A percentile compares a stretch with the other conserved stretches of the same genome.
Evolutionary conservation across 2,888 invertebrate genomes (phyloP).

Genomic region (Agonopterix heracliana): DNA sequence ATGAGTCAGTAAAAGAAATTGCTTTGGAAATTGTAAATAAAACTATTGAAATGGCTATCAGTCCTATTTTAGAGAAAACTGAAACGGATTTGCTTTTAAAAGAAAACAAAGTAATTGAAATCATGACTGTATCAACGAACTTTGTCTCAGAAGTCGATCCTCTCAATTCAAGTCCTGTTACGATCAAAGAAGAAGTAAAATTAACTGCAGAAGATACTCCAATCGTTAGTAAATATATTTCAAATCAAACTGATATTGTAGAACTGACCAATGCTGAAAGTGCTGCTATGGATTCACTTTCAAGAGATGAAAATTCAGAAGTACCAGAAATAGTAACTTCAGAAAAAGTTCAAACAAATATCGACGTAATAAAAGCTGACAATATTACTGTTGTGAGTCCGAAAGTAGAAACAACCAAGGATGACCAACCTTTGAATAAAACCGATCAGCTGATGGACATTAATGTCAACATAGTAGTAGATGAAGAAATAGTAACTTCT

Average conservation of each 20-base stretch:
- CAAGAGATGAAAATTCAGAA: too few species aligned
- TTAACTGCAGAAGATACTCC: neutral
- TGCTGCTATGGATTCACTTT: neutral
- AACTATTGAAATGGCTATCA: conserved; percentile 5
- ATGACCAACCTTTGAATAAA: neutral
- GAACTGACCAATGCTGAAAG: neutral
- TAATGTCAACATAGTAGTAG: conserved; percentile 10
- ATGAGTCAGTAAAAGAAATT: neutral
- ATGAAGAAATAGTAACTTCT: conserved; percentile 41
- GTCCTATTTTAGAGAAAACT: neutral
- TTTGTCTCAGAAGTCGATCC: too few species aligned
- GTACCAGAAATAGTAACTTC: too few species aligned
- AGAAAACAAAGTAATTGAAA: too few species aligned
- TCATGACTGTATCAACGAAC: too few species aligned
- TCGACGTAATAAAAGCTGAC: too few species aligned
- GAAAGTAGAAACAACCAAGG: too few species aligned
- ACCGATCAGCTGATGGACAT: neutral
- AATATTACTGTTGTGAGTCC: too few species aligned
- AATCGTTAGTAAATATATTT: neutral
- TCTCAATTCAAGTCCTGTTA: too few species aligned
- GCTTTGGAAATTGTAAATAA: conserved; percentile 23
- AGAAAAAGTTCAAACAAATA: too few species aligned
- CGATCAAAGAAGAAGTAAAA: neutral
- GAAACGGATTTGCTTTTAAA: too few species aligned
- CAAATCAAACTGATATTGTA: neutral